These are phyloP conservation scores for Nicator chloris DNA, from an alignment of 2,113 vertebrate genomes.

Conservation along the genomic window DNA sequence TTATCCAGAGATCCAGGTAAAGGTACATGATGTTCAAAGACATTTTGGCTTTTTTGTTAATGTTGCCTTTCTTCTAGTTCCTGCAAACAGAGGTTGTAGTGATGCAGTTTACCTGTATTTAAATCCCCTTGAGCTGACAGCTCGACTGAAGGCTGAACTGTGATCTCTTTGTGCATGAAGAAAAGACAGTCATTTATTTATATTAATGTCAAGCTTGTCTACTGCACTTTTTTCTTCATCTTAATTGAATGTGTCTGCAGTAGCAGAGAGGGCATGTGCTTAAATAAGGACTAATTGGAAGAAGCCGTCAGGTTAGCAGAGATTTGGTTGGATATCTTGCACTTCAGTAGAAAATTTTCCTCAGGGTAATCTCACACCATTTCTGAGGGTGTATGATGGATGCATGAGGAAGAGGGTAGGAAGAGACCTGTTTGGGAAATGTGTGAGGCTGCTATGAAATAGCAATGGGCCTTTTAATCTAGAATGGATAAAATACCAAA, in stretches of 20 bases:
- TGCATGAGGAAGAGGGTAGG: background rate
- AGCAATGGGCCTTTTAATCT: background rate
- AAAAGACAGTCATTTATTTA: constrained; percentile 28
- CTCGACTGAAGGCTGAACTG: background rate
- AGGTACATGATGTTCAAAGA: background rate
- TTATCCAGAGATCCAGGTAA: background rate
- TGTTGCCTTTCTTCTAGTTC: background rate
- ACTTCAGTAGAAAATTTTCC: background rate
- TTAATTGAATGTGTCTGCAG: constrained; percentile 11
- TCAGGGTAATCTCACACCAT: background rate
- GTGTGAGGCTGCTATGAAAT: background rate
- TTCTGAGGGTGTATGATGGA: background rate
- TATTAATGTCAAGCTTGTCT: constrained; percentile 31
- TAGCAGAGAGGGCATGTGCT: background rate
- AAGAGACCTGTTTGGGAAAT: background rate
- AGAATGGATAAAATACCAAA: background rate
- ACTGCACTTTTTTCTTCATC: background rate
- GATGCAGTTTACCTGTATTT: background rate
- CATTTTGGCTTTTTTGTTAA: background rate
- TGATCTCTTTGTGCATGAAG: constrained; percentile 4
- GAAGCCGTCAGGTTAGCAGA: constrained; percentile 31
- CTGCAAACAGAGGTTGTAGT: background rate
- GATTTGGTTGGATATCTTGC: constrained; percentile 20
- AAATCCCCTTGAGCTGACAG: background rate
- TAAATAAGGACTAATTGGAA: constrained; percentile 28